Conservation (phyloP, 2,113 vertebrate genomes). For the Odocoileus virginianus region DNA sequence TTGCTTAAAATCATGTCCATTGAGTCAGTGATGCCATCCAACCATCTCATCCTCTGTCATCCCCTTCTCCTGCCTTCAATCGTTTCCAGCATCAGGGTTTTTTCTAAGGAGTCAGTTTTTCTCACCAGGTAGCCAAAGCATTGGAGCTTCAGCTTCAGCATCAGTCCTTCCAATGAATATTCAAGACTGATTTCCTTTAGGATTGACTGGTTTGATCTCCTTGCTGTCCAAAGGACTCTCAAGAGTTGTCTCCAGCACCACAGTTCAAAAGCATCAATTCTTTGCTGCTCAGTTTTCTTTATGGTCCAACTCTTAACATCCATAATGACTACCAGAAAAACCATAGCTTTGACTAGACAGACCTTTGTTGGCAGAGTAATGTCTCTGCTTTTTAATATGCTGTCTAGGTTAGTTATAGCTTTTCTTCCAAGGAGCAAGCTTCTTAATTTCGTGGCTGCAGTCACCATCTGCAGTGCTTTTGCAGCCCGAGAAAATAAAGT, state of each 20-base stretch:
- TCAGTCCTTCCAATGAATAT: not conserved
- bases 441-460: not conserved
- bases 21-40: not conserved
- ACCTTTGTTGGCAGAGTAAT: not conserved
- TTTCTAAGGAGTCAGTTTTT: not conserved
- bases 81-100: not conserved
- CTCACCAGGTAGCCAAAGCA: not conserved
- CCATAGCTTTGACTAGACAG: not conserved
- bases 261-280: not conserved
- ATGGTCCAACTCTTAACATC: not conserved
- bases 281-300: not conserved
- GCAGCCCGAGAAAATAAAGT: not conserved
- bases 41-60: not conserved
- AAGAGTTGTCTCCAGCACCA: not conserved
- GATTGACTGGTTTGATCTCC: not conserved
- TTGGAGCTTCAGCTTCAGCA: not conserved
- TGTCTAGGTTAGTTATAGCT: not conserved
- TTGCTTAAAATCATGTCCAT: not conserved
- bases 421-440: not conserved
- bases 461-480: not conserved
- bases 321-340: not conserved
- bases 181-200: not conserved
- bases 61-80: not conserved
- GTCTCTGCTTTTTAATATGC: not conserved
- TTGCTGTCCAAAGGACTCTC: not conserved